Base-by-base conservation (phyloP, 2,797 vertebrate species). In the Propithecus deckenii region DNA sequence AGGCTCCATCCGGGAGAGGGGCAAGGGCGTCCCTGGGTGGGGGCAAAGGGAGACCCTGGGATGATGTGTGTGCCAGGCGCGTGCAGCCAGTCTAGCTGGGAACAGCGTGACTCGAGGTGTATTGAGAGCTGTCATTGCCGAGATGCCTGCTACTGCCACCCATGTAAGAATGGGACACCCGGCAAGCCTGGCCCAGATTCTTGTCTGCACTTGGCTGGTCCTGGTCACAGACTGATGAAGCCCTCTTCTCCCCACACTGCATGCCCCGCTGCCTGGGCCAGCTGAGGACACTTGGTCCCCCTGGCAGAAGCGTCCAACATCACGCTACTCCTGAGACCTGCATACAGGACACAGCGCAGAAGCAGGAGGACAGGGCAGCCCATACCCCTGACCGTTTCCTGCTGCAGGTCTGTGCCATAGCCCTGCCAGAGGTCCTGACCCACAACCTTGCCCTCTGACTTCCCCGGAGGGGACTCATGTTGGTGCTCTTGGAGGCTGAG, bases 371-470 rank as follows among this genome's bases (percentile, higher is more conserved):
- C 41, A 28, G 23, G 52, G 4, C n/a, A 43, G 52, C 59, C 13
- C 22, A 8, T 4, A 23, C 12, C 43, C n/a, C 43, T 35, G 20
- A 50, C 11, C 20, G 0, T 23, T 48, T 50, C 5, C 30, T 61
- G 15, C 22, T 48, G 35, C 25, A 35, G 2, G 25, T 25, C 57
- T 23, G 5, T 3, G 12, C 12, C 48, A 1, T 18, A 18, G n/a
- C 35, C 41, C 52, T 30, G 57, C 35, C 22, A 48, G 38, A 0
- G 2, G 0, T 22, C 35, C 43, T 0, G 1, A 4, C n/a, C 41
- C 41, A 15, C 17, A 0, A 9, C 63, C 63, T 25, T 79, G 46
- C 46, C 63, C 22, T 41, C 25, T 1, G 28, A 75, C 43, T 35
- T 25, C 43, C 18, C 78, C 35, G 15, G 52, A 41, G 18, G 48